phyloP scores from a whole-genome alignment of 92 coral and sea anemone genomes.

The Zoanthus sansibaricus region DNA sequence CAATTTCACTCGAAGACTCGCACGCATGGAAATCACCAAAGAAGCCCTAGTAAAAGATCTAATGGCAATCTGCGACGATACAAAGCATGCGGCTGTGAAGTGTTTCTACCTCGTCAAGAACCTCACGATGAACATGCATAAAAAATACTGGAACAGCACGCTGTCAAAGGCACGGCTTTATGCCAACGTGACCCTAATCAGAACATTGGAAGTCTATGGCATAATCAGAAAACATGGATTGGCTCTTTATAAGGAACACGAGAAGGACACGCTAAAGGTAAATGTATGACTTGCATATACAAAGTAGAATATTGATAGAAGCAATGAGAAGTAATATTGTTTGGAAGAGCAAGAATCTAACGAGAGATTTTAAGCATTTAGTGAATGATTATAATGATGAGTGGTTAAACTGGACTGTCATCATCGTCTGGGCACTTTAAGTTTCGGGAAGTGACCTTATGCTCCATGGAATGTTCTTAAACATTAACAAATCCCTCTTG shows the following conservation, averaged over 20 bases:
- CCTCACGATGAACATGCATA: conserved; percentile 48
- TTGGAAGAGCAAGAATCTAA: no score
- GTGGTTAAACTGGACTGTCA: no score
- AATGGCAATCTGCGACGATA: conserved; percentile 58
- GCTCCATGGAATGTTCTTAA: no score
- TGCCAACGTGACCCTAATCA: conserved; percentile 64
- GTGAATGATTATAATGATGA: no score
- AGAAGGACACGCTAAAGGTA: conserved; percentile 55
- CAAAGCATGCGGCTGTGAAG: conserved; percentile 60
- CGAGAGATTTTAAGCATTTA: no score
- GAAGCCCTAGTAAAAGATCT: conserved; percentile 76
- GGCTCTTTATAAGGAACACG: conserved; percentile 76
- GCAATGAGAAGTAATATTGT: no score
- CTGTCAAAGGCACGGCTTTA: conserved; percentile 39
- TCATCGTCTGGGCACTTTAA: no score
- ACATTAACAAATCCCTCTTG: no score
- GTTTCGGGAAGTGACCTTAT: no score
- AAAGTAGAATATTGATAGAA: no score
- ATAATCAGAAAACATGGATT: conserved; percentile 46
- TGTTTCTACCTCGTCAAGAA: conserved; percentile 72
- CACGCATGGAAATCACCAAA: conserved; percentile 72
- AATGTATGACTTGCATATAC: no score
- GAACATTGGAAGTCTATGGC: conserved; percentile 56
- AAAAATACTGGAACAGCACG: conserved; percentile 50
- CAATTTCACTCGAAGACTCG: conserved; percentile 67